phyloP scores from a whole-genome alignment of 2,797 vertebrate species.

The Odontamblyopus rebecca region DNA sequence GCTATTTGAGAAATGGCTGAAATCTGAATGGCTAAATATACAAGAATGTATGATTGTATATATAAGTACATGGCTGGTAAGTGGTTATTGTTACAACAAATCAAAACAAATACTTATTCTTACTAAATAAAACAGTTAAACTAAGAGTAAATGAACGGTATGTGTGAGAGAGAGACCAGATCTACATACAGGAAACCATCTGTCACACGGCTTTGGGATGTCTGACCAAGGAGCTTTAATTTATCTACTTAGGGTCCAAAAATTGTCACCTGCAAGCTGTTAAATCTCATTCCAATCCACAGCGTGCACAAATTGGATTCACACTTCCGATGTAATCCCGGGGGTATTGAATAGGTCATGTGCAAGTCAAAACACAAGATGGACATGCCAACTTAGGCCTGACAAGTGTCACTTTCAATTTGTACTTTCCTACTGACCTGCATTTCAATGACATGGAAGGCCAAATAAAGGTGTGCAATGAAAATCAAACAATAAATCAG shows the following conservation, averaged over 20 bases:
- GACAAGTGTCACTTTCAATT: slow-evolving; percentile 63
- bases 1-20: too few species aligned
- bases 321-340: slow-evolving; percentile 63
- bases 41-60: too few species aligned
- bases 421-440: neutral
- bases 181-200: slow-evolving; percentile 56
- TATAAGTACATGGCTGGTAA: too few species aligned
- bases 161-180: slow-evolving; percentile 13
- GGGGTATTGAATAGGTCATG: slow-evolving; percentile 49
- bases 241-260: slow-evolving; percentile 74
- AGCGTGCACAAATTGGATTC: slow-evolving; percentile 78
- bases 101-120: too few species aligned
- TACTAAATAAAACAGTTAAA: too few species aligned
- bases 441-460: slow-evolving; percentile 24
- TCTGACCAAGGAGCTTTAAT: slow-evolving; percentile 69
- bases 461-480: neutral
- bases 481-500: neutral
- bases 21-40: too few species aligned
- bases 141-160: neutral
- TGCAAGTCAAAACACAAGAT: slow-evolving; percentile 35
- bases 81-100: too few species aligned
- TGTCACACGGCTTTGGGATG: slow-evolving; percentile 72
- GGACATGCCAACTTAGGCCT: slow-evolving; percentile 61
- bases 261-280: slow-evolving; percentile 74
- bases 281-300: slow-evolving; percentile 69